phyloP scores from a whole-genome alignment of 2,797 vertebrate genomes.

The Oceanodroma leucorhoa region DNA sequence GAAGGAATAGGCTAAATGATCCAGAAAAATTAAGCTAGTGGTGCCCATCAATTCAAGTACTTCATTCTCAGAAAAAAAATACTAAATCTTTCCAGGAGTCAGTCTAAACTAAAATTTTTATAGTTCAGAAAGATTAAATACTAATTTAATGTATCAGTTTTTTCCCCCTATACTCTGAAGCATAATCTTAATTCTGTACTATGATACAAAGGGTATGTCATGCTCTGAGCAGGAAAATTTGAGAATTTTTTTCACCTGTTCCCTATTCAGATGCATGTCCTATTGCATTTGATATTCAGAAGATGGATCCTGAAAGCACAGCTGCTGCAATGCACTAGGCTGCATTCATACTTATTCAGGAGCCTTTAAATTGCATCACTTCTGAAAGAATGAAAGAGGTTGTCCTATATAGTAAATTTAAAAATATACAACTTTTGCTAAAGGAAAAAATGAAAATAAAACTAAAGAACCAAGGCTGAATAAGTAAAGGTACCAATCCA shows the following conservation, averaged over 20 bases:
- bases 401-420: not conserved
- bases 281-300: not conserved
- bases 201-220: not conserved
- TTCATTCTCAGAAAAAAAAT: not conserved
- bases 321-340: not conserved
- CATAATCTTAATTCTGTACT: not conserved
- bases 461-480: not conserved
- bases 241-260: not conserved
- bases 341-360: not conserved
- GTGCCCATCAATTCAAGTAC: not conserved
- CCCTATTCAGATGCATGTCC: not conserved
- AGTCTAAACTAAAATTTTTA: not conserved
- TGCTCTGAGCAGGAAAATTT: not conserved
- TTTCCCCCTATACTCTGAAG: not conserved
- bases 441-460: not conserved
- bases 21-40: slow-evolving; percentile 17
- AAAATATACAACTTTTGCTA: not conserved
- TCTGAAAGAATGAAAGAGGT: not conserved
- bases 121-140: not conserved
- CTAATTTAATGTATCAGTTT: not conserved
- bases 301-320: not conserved
- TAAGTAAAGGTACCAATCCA: not conserved
- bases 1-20: not conserved
- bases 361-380: not conserved
- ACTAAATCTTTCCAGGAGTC: not conserved